Evolutionary conservation across 2,797 vertebrate genomes (phyloP).

Genomic region (Malurus splendens): DNA sequence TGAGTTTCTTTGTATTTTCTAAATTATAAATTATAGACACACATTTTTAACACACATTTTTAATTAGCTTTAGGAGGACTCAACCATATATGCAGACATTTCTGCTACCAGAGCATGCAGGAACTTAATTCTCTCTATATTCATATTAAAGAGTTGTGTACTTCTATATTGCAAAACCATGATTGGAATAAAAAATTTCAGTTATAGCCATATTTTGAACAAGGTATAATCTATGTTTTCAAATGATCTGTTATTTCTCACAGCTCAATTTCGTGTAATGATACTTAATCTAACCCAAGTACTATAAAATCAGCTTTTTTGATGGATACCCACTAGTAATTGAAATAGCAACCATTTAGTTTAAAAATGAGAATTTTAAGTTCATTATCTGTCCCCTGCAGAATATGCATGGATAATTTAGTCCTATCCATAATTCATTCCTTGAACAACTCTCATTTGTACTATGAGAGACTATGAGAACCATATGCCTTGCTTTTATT

Average conservation of each 20-base stretch:
- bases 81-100: neutral
- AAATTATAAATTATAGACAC: neutral
- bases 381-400: neutral
- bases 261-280: conserved; percentile 5
- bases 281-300: neutral
- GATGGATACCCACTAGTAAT: neutral
- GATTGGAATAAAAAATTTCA: neutral
- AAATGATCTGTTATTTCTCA: neutral
- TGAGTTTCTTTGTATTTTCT: neutral
- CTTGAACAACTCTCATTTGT: neutral
- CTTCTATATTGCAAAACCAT: neutral
- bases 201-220: neutral
- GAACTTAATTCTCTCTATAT: neutral
- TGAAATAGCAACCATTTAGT: neutral
- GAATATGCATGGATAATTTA: neutral
- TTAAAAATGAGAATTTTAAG: conserved; percentile 11
- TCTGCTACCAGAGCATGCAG: neutral
- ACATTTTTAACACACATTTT: neutral
- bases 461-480: neutral
- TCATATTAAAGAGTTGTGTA: neutral
- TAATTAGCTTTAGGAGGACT: neutral
- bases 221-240: neutral
- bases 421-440: neutral
- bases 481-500: neutral
- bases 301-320: neutral